A percentile compares a stretch with the other conserved stretches of the same genome.
These are phyloP conservation scores for Amphiprion percula DNA, from an alignment of 2,113 vertebrate species.

Conservation along the genomic window DNA sequence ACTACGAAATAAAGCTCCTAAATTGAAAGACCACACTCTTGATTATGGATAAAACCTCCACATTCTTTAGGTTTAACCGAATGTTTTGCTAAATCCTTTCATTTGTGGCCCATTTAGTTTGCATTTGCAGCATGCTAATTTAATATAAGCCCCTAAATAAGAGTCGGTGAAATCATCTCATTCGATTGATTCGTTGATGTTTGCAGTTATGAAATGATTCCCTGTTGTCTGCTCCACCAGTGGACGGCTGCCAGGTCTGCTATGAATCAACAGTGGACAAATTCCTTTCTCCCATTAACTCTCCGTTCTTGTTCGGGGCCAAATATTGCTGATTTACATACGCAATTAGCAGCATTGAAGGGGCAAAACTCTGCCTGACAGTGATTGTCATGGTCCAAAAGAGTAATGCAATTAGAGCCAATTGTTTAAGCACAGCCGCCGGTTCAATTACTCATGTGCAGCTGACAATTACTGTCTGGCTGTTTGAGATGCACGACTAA, in stretches of 20 bases:
- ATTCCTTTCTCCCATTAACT: constrained; percentile 60
- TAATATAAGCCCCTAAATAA: not conserved
- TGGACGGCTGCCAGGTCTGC: constrained; percentile 44
- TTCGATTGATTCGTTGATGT: constrained; percentile 20
- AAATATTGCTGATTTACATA: constrained; percentile 68
- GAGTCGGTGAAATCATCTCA: constrained; percentile 26
- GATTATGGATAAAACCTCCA: no score
- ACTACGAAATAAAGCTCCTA: no score
- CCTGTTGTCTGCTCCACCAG: constrained; percentile 19
- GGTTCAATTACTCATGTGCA: constrained; percentile 71
- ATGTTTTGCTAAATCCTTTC: no score
- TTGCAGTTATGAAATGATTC: constrained; percentile 17
- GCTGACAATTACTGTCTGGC: constrained; percentile 67
- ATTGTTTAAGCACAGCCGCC: constrained; percentile 70
- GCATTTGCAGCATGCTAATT: not conserved
- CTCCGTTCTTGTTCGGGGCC: constrained; percentile 47
- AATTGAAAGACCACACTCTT: no score
- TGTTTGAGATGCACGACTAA: constrained; percentile 63
- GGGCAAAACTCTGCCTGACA: constrained; percentile 59
- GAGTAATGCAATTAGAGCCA: constrained; percentile 75
- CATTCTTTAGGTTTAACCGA: no score
- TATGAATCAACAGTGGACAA: constrained; percentile 54
- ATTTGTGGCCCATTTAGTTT: no score
- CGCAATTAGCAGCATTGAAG: constrained; percentile 65
- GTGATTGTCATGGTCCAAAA: constrained; percentile 67